Conservation (phyloP, 2,113 vertebrate species). For the Motacilla alba region DNA sequence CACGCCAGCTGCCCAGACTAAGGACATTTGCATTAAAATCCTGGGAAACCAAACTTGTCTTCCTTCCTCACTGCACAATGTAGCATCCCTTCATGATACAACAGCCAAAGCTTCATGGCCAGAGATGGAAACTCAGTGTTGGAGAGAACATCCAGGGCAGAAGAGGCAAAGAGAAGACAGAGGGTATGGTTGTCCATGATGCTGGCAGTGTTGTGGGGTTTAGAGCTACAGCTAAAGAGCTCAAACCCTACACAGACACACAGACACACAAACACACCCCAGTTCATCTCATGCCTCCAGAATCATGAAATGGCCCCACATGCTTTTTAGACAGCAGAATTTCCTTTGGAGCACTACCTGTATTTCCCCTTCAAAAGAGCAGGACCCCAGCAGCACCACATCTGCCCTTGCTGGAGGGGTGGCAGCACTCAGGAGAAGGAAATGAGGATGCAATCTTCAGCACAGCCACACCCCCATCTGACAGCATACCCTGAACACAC, state of each 20-base stretch:
- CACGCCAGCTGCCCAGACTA: not conserved
- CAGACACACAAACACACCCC: not conserved
- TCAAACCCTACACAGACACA: not conserved
- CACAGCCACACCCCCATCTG: not conserved
- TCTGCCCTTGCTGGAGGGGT: not conserved
- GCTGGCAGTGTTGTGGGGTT: not conserved
- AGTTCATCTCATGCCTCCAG: not conserved
- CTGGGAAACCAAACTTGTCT: not conserved
- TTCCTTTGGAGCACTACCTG: not conserved
- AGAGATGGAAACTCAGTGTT: not conserved
- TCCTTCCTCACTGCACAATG: rapidly evolving
- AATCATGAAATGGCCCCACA: rapidly evolving
- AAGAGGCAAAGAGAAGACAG: not conserved
- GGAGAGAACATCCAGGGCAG: not conserved
- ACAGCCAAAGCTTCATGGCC: not conserved
- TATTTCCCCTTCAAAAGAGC: not conserved
- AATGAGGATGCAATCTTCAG: not conserved
- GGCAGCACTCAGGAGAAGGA: not conserved
- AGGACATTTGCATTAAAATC: not conserved
- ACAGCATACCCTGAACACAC: not conserved
- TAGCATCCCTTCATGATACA: not conserved
- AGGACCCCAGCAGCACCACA: rapidly evolving
- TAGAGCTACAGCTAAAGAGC: not conserved
- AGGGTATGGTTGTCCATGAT: rapidly evolving
- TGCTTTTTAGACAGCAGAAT: not conserved